Base-by-base conservation (phyloP, 2,888 invertebrate genomes). In the Leptura quadrifasciata region DNA sequence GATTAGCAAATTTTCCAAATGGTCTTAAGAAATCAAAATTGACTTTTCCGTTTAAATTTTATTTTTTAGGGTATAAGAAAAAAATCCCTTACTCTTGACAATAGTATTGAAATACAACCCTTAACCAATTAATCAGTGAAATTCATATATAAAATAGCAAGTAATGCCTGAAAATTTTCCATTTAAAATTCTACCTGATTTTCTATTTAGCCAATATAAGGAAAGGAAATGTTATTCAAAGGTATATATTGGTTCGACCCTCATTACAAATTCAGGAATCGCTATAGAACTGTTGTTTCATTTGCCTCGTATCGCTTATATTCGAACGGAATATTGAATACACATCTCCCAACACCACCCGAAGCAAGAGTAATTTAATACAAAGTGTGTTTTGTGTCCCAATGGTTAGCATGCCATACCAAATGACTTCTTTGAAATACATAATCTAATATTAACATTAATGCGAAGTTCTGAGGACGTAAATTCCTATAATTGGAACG, bases 331-430 rank as follows among this genome's bases (percentile, higher is more conserved):
- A 71, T 71, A 71, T 71, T 61, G 10, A 61, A 71, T 47, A 20
- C 18, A 58, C 31, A 58, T 69, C 35, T 27, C 24, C 27, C n/a
- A 61, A 21, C 47, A 39, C 35, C 17, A 20, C 70, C 47, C 17
- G 21, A 52, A 54, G 70, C 70, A 24, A 61, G 15, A 12, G 31
- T 67, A 74, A 74, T 74, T 74, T 61, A 52, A 74, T 74, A 74
- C 54, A 54, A 69, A 74, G 68, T 74, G 24, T 55, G 52, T 27
- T 63, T 57, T 68, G 31, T 61, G 47, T 73, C 57, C 52, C 52
- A 68, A 35, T 27, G 47, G 61, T 47, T 20, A 63, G 21, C 24
- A 15, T 60, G 47, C 52, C 24, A 3, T 18, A 10, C 21, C 15
- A 21, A 47, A 52, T 47, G n/a, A n/a, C n/a, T n/a, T 61, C 71